Evolutionary conservation across 2,113 vertebrate species (phyloP).

Genomic region (Athene cunicularia): DNA sequence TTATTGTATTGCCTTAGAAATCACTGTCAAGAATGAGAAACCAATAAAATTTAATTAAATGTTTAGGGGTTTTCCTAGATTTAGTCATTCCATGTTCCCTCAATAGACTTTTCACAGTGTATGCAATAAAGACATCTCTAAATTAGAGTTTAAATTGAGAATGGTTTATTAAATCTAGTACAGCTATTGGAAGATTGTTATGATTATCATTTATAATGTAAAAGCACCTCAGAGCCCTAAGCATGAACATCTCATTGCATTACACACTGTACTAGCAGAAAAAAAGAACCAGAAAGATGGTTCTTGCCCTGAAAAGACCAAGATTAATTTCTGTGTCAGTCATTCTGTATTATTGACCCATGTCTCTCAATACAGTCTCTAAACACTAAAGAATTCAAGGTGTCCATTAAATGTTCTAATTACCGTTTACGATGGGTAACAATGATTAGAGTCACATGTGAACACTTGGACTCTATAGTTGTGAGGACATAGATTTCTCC

Average conservation of each 20-base stretch:
- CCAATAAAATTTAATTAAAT: neutral
- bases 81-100: neutral
- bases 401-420: neutral
- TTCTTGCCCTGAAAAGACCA: neutral
- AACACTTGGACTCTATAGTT: neutral
- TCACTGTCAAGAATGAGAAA: neutral
- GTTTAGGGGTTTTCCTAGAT: neutral
- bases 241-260: neutral
- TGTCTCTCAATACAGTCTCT: neutral
- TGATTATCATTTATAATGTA: neutral
- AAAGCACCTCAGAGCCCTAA: conserved; percentile 12
- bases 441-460: neutral
- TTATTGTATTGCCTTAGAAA: neutral
- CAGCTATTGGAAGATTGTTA: neutral
- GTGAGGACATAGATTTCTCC: neutral
- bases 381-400: neutral
- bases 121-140: neutral
- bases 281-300: neutral
- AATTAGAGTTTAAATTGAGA: conserved; percentile 16
- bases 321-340: neutral
- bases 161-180: neutral
- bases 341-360: neutral
- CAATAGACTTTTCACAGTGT: neutral
- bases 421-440: neutral
- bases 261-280: neutral